Base-by-base conservation (phyloP, 2,888 invertebrate species). In the Hypomecis atomaria region DNA sequence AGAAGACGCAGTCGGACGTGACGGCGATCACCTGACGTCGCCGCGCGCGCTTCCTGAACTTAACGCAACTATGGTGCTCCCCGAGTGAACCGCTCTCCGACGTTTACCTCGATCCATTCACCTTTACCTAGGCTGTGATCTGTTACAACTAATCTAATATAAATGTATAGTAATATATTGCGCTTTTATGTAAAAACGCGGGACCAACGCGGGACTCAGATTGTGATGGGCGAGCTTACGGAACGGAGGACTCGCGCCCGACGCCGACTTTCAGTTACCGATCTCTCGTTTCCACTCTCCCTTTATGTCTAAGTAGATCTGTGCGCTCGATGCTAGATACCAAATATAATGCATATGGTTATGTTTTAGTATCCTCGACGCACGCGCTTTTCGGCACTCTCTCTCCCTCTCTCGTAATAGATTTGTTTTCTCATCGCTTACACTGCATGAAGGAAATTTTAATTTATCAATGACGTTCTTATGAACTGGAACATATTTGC, bases 61-160 rank as follows among this genome's bases (percentile, higher is more conserved):
- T 48, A 68, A 37, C 63, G 53, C 63, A 42, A 55, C 65, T 66
- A 37, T 69, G 71, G 71, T 68, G 71, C 71, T 68, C 64, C 62
- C 57, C 64, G 47, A 64, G 67, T 61, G 71, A 69, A 62, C 63
- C 55, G 66, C 57, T 62, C 66, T 48, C 60, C 67, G 59, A 65
- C 34, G 54, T 63, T 74, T 78, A 81, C 84, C 83, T 84, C 82
- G 79, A 78, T 72, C 74, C 81, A 73, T 72, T 78, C 78, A 76
- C 75, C 76, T 82, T 76, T 85, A 87, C 86, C 79, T 84, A 86
- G 93, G 93, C 93, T 92, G 93, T 92, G 93, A 93, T 90, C 91
- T 89, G 86, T 85, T 85, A 87, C 78, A 84, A 81, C 81, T 87
- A 82, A 79, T 82, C 76, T 84, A 79, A 68, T 67, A 69, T 70